These are phyloP conservation scores for Antechinus stuartii DNA, from an alignment of 2,113 vertebrate species.

Conservation along the genomic window DNA sequence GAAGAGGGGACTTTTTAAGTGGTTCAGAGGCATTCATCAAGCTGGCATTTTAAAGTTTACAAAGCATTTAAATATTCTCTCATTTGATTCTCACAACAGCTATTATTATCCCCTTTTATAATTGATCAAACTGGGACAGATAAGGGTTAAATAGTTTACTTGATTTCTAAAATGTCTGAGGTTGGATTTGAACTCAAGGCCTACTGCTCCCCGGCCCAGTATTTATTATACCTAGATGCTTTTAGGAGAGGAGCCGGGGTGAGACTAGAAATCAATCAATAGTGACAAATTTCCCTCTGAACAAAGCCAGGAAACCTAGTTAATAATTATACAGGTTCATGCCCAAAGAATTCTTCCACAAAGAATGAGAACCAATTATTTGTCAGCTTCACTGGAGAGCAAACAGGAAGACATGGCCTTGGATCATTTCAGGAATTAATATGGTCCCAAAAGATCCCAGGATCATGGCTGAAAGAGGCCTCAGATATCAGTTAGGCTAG, in stretches of 20 bases:
- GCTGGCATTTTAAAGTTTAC: not conserved
- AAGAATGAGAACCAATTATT: not conserved
- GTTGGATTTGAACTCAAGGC: not conserved
- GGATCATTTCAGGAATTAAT: not conserved
- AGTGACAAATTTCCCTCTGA: not conserved
- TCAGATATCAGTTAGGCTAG: not conserved
- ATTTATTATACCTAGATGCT: not conserved
- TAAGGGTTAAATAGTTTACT: not conserved
- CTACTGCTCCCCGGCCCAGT: not conserved
- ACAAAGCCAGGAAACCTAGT: not conserved
- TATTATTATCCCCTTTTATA: not conserved
- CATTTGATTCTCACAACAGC: not conserved
- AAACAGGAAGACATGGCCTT: not conserved
- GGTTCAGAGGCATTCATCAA: too few relatives aligned
- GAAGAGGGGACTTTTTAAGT: too few relatives aligned
- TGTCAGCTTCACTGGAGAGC: not conserved
- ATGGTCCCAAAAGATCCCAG: not conserved
- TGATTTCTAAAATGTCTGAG: not conserved
- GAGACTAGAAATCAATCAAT: not conserved
- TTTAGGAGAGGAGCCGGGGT: constrained; percentile 21
- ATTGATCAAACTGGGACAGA: not conserved
- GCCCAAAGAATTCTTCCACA: not conserved
- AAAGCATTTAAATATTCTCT: not conserved
- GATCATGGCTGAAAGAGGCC: not conserved
- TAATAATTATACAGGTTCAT: not conserved